Conservation (phyloP, 2,888 invertebrate genomes). For the Ormyrus thymus region DNA sequence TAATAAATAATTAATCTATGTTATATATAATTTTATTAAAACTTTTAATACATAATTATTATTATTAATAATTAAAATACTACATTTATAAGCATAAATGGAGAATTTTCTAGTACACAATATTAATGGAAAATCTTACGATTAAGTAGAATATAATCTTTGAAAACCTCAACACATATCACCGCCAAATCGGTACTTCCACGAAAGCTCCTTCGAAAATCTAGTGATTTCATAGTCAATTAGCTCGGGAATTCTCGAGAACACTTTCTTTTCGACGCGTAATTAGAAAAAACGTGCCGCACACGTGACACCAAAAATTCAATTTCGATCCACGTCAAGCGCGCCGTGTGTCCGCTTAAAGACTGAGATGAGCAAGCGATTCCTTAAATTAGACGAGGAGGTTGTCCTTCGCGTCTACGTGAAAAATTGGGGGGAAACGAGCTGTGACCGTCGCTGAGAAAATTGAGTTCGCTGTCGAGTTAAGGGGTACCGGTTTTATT, state of each 20-base stretch:
- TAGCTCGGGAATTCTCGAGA: neutral
- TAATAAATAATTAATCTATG: neutral
- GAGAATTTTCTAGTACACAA: too few species aligned
- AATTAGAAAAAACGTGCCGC: slow-evolving; percentile 33
- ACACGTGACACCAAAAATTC: slow-evolving; percentile 27
- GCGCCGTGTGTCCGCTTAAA: neutral
- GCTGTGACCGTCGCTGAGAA: slow-evolving; percentile 64
- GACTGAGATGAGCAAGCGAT: slow-evolving; percentile 5
- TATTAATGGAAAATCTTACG: too few species aligned
- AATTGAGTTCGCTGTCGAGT: slow-evolving; percentile 64
- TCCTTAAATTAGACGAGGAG: slow-evolving; percentile 19
- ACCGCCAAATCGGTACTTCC: neutral
- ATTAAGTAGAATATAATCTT: too few species aligned
- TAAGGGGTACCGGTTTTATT: too few species aligned
- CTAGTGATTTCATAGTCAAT: slow-evolving; percentile 32
- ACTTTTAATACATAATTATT: too few species aligned
- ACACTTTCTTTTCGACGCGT: neutral
- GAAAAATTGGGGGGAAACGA: slow-evolving; percentile 68
- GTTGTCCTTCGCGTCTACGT: slow-evolving; percentile 28
- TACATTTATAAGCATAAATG: too few species aligned
- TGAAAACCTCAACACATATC: too few species aligned
- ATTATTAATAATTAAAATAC: too few species aligned
- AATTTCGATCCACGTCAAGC: slow-evolving; percentile 35
- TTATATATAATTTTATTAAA: neutral
- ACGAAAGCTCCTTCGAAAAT: neutral